Evolutionary conservation across 2,797 vertebrate genomes (phyloP).

Genomic region (Lithobates sylvaticus): DNA sequence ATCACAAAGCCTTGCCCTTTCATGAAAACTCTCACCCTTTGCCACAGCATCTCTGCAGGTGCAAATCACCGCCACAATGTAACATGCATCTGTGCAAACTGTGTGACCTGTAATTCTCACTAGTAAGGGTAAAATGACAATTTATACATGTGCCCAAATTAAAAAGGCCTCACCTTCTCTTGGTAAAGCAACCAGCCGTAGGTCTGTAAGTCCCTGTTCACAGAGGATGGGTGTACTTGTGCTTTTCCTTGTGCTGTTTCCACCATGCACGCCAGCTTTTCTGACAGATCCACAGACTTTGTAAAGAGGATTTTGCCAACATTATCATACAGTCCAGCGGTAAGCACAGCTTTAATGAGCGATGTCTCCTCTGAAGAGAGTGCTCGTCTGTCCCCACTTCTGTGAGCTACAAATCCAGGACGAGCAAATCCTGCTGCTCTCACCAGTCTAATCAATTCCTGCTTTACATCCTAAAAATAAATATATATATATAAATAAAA

Average conservation of each 20-base stretch:
- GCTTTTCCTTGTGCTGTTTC: constrained; percentile 95
- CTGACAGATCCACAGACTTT: constrained; percentile 89
- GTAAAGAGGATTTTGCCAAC: constrained; percentile 85
- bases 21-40: no score
- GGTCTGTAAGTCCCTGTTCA: constrained; percentile 91
- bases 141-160: neutral
- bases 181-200: constrained; percentile 96
- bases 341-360: constrained; percentile 88
- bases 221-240: constrained; percentile 93
- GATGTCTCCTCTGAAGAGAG: constrained; percentile 82
- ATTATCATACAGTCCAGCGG: constrained; percentile 94
- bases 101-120: no score
- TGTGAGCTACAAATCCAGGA: constrained; percentile 62
- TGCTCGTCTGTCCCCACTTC: constrained; percentile 55
- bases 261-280: constrained; percentile 85
- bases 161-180: constrained; percentile 83
- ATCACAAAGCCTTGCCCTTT: no score
- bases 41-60: no score
- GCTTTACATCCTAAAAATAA: constrained; percentile 85
- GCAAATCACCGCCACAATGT: no score
- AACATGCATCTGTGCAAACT: no score
- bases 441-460: constrained; percentile 90
- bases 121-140: no score
- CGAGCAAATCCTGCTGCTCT: constrained; percentile 86
- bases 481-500: neutral